A percentile compares a stretch with the other conserved stretches of the same genome.
Evolutionary conservation across 2,113 vertebrate species (phyloP).

Genomic region (Notothenia rossii): DNA sequence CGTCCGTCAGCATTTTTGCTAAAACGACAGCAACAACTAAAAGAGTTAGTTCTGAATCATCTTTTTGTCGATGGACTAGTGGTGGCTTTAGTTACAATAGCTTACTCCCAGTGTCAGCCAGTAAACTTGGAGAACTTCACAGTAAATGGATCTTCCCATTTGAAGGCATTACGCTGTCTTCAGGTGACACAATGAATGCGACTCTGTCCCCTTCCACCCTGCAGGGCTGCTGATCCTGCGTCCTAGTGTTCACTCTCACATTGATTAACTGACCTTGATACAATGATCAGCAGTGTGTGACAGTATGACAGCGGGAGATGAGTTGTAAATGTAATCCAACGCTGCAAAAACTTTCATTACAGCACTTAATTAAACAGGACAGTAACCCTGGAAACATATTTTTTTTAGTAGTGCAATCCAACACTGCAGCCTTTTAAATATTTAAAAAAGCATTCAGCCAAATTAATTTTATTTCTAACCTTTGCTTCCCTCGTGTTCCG

Average conservation of each 20-base stretch:
- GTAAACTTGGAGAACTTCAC: no score
- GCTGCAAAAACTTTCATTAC: conserved; percentile 18
- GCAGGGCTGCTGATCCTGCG: conserved; percentile 15
- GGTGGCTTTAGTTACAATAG: no score
- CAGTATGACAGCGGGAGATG: conserved; percentile 40
- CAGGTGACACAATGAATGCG: background rate
- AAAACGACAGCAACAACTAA: no score
- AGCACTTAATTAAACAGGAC: conserved; percentile 19
- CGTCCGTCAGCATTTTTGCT: no score
- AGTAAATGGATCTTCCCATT: conserved; percentile 1
- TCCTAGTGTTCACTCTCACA: conserved; percentile 55
- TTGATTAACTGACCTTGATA: conserved; percentile 66
- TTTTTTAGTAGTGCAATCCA: background rate
- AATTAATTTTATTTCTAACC: conserved; percentile 4
- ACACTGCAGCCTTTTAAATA: background rate
- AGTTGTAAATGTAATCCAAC: conserved; percentile 25
- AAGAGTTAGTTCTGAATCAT: background rate
- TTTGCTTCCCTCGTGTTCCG: conserved; percentile 11
- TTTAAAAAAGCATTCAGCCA: background rate
- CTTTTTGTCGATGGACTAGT: no score
- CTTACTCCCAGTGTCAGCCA: background rate
- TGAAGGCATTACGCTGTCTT: conserved; percentile 3
- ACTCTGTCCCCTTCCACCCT: conserved; percentile 11
- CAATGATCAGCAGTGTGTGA: conserved; percentile 38
- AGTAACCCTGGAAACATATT: background rate